These are phyloP conservation scores for Mionectes olivaceus DNA, from an alignment of 2,797 vertebrate genomes.

Conservation along the genomic window DNA sequence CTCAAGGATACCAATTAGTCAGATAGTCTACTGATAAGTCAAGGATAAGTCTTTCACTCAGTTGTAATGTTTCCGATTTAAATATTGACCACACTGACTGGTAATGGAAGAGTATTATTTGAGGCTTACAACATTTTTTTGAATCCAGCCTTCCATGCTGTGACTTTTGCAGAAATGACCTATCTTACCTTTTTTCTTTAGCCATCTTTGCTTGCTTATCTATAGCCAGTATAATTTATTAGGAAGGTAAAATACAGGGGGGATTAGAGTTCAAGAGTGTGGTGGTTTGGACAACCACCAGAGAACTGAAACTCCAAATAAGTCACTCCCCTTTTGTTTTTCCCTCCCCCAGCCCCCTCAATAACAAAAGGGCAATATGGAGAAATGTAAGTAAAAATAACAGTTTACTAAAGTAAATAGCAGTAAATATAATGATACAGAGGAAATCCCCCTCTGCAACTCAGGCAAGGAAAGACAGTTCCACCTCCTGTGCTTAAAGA, in stretches of 20 bases:
- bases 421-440: not conserved
- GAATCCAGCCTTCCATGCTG: not conserved
- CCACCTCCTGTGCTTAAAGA: not conserved
- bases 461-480: not conserved
- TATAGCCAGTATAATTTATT: not conserved
- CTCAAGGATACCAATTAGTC: slow-evolving; percentile 51
- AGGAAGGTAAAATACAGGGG: not conserved
- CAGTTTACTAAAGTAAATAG: not conserved
- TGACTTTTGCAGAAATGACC: not conserved
- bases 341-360: no score
- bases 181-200: not conserved
- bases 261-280: not conserved
- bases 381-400: not conserved
- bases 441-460: not conserved
- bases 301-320: not conserved
- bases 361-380: not conserved
- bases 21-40: slow-evolving; percentile 46
- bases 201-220: not conserved
- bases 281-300: not conserved
- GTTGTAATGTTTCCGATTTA: slow-evolving; percentile 2
- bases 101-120: not conserved
- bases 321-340: not conserved
- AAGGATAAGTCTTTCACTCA: slow-evolving; percentile 40
- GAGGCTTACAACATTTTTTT: not conserved
- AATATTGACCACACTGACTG: not conserved